Evolutionary conservation across 2,113 vertebrate species (phyloP).

Genomic region (Cathartes aura): DNA sequence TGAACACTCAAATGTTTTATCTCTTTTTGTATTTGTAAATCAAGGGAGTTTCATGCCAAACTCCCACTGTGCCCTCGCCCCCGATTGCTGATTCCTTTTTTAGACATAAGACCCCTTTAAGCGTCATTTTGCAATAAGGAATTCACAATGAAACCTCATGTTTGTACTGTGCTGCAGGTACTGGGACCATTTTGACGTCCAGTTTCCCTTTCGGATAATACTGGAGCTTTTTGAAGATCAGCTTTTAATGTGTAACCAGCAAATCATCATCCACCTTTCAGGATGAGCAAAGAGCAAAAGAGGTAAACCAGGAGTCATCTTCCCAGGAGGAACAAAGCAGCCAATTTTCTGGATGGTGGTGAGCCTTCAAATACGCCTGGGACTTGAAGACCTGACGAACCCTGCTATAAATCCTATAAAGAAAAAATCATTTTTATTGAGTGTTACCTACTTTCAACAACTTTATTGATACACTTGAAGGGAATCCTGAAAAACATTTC

Average conservation of each 20-base stretch:
- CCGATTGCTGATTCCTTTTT: background rate
- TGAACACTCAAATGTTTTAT: background rate
- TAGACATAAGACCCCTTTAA: fast-evolving
- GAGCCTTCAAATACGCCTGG: background rate
- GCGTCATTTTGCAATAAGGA: background rate
- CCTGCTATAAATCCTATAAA: background rate
- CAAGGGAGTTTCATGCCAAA: background rate
- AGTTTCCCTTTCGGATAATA: background rate
- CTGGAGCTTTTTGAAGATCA: background rate
- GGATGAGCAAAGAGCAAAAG: background rate
- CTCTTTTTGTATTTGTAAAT: background rate
- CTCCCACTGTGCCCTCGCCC: fast-evolving
- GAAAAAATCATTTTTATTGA: background rate
- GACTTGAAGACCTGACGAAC: background rate
- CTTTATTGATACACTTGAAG: background rate
- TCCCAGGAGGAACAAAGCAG: background rate
- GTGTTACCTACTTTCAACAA: background rate
- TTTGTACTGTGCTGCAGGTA: background rate
- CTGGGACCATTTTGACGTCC: background rate
- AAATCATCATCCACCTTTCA: background rate
- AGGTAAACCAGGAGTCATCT: background rate
- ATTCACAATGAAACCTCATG: background rate
- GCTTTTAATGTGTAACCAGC: background rate
- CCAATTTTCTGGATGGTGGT: background rate
- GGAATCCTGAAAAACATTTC: conserved; percentile 11